Conservation (phyloP, 2,797 vertebrate genomes). For the Phrynocephalus vlangalii region DNA sequence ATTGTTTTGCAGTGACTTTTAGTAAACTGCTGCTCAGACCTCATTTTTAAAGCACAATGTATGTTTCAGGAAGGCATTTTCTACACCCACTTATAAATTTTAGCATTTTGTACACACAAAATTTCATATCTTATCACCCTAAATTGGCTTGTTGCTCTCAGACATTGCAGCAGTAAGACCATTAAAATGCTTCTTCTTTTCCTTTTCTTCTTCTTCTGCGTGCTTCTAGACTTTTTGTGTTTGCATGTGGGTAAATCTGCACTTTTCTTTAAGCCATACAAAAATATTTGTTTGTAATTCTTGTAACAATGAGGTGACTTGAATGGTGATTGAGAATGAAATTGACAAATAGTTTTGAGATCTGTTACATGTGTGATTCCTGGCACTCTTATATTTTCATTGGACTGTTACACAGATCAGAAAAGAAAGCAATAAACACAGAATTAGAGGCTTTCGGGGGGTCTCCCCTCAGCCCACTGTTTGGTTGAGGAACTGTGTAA, state of each 20-base stretch:
- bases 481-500: too few relatives aligned
- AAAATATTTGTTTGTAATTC: neutral
- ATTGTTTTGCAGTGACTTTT: too few relatives aligned
- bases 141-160: too few relatives aligned
- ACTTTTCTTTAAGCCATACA: neutral
- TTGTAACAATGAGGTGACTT: neutral
- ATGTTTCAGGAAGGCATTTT: too few relatives aligned
- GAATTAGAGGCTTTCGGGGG: neutral
- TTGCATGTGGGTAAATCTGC: conserved; percentile 56
- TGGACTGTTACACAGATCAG: conserved; percentile 53
- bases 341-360: conserved; percentile 49
- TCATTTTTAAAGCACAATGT: too few relatives aligned
- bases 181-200: conserved; percentile 49
- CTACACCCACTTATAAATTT: too few relatives aligned
- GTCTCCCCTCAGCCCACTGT: neutral
- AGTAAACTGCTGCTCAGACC: too few relatives aligned
- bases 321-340: neutral
- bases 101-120: too few relatives aligned
- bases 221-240: conserved; percentile 41
- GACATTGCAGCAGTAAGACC: conserved; percentile 91
- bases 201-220: conserved; percentile 31
- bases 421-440: neutral
- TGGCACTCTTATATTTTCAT: conserved; percentile 49
- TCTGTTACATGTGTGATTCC: neutral
- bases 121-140: too few relatives aligned